These are phyloP conservation scores for Drosophila leonis DNA, from an alignment of 2,888 invertebrate genomes.

Conservation along the genomic window DNA sequence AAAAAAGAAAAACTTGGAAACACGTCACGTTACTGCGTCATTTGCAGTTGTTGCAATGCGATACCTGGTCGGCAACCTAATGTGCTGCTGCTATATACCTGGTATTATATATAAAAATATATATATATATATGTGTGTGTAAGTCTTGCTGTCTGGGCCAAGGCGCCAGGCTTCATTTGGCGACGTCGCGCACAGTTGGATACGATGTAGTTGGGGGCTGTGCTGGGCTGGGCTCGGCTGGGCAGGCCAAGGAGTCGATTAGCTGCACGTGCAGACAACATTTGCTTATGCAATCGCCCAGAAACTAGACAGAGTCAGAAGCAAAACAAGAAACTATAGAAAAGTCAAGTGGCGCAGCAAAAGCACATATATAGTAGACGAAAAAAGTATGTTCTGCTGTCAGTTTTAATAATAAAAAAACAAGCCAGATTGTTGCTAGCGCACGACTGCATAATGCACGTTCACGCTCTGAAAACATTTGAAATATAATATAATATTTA, in stretches of 20 bases:
- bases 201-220: slow-evolving; percentile 1
- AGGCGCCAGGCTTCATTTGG: slow-evolving; percentile 65
- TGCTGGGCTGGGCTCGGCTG: neutral
- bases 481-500: neutral
- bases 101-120: slow-evolving; percentile 16
- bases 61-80: slow-evolving; percentile 42
- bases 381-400: slow-evolving; percentile 7
- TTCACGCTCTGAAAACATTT: neutral
- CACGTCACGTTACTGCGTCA: slow-evolving; percentile 68
- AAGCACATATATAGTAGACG: neutral
- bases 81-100: slow-evolving; percentile 27
- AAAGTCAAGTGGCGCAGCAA: slow-evolving; percentile 6
- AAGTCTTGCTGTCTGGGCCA: slow-evolving; percentile 46
- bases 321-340: neutral
- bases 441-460: neutral
- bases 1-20: slow-evolving; percentile 19
- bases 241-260: slow-evolving; percentile 22
- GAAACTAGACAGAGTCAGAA: slow-evolving; percentile 37
- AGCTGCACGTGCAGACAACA: slow-evolving; percentile 59
- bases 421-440: neutral
- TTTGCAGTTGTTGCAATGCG: slow-evolving; percentile 62
- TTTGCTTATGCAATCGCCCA: slow-evolving; percentile 58
- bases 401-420: slow-evolving; percentile 10
- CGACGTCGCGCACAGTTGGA: slow-evolving; percentile 48
- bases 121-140: slow-evolving; percentile 1